These are phyloP conservation scores for Pandion haliaetus DNA, from an alignment of 2,113 vertebrate species.

Conservation along the genomic window DNA sequence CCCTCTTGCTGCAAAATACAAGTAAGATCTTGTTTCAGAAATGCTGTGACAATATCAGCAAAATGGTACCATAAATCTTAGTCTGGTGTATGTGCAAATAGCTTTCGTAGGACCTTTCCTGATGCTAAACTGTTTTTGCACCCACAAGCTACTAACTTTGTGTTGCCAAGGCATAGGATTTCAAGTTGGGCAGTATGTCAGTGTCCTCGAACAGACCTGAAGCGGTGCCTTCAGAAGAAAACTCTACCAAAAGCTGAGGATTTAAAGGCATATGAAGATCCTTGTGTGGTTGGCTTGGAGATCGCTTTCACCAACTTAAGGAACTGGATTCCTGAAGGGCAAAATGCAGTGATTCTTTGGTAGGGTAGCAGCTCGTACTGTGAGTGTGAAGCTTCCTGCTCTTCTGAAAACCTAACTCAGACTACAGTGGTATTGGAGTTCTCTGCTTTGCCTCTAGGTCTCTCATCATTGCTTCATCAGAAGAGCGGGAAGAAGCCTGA, in stretches of 20 bases:
- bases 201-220: neutral
- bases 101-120: neutral
- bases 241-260: neutral
- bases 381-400: neutral
- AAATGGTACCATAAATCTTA: neutral
- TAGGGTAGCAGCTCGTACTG: neutral
- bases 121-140: neutral
- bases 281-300: neutral
- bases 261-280: neutral
- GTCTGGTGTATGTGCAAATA: neutral
- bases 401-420: neutral
- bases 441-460: neutral
- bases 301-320: neutral
- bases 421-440: neutral
- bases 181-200: neutral
- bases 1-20: neutral
- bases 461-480: neutral
- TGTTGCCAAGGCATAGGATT: neutral
- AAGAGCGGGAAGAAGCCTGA: neutral
- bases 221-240: neutral
- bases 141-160: neutral
- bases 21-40: neutral
- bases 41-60: neutral
- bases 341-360: neutral
- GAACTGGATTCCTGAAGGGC: neutral